Evolutionary conservation across 2,888 invertebrate species (phyloP).

Genomic region (Drosophila demipolita): DNA sequence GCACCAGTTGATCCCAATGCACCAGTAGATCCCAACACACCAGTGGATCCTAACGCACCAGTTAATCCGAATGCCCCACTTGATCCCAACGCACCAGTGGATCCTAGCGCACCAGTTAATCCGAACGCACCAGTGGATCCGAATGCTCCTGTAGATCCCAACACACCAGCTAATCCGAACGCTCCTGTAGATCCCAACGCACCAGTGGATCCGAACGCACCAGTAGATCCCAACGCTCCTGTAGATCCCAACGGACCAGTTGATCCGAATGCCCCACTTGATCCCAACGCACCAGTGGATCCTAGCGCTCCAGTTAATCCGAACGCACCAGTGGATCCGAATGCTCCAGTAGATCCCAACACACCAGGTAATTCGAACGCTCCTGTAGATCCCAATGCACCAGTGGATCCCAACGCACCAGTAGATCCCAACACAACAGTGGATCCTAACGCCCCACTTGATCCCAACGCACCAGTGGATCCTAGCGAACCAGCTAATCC

Average conservation of each 20-base stretch:
- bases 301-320: slow-evolving; percentile 23
- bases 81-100: slow-evolving; percentile 21
- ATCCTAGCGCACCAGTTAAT: slow-evolving; percentile 16
- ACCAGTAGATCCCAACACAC: too few species aligned
- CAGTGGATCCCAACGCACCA: slow-evolving; percentile 18
- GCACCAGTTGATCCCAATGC: too few species aligned
- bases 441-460: too few species aligned
- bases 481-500: slow-evolving; percentile 1
- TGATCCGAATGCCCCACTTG: slow-evolving; percentile 23
- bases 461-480: too few species aligned
- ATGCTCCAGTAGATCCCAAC: not conserved
- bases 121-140: slow-evolving; percentile 10
- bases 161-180: too few species aligned
- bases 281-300: slow-evolving; percentile 16
- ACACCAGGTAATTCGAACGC: not conserved
- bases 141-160: too few species aligned
- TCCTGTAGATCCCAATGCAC: not conserved
- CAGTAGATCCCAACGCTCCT: slow-evolving; percentile 21
- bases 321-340: not conserved
- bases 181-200: too few species aligned
- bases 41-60: slow-evolving; percentile 8
- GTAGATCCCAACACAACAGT: too few species aligned
- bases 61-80: slow-evolving; percentile 25
- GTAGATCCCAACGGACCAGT: slow-evolving; percentile 34
- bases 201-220: too few species aligned